Evolutionary conservation across 2,113 vertebrate species (phyloP).

Genomic region (Himantopus leucocephalus): DNA sequence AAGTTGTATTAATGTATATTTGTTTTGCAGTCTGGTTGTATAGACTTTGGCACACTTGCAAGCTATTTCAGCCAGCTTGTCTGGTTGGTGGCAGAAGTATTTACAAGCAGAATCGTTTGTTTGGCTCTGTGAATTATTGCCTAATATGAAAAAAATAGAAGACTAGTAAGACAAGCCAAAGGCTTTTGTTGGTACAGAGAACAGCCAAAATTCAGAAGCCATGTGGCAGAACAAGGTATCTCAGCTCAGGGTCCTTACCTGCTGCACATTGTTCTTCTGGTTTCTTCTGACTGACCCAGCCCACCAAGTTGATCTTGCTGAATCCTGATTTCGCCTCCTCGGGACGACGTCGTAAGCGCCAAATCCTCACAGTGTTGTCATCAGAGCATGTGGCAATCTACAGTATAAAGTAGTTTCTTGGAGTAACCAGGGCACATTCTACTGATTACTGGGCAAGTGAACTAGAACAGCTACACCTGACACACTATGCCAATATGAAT

Average conservation of each 20-base stretch:
- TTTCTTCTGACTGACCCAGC: conserved; percentile 82
- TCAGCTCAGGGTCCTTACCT: conserved; percentile 57
- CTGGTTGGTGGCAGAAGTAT: background rate
- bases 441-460: background rate
- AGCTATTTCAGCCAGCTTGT: background rate
- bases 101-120: background rate
- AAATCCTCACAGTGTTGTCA: conserved; percentile 92
- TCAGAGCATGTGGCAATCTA: conserved; percentile 97
- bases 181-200: background rate
- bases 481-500: background rate
- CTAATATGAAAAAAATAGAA: background rate
- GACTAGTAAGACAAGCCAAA: background rate
- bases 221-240: background rate
- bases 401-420: background rate
- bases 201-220: background rate
- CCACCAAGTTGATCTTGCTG: conserved; percentile 77
- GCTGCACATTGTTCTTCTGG: conserved; percentile 33
- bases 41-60: background rate
- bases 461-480: background rate
- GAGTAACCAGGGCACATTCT: background rate
- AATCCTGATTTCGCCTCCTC: conserved; percentile 63
- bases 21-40: background rate
- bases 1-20: background rate
- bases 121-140: background rate
- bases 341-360: conserved; percentile 80